Evolutionary conservation across 2,113 vertebrate genomes (phyloP).

Genomic region (Phaetusa simplex): DNA sequence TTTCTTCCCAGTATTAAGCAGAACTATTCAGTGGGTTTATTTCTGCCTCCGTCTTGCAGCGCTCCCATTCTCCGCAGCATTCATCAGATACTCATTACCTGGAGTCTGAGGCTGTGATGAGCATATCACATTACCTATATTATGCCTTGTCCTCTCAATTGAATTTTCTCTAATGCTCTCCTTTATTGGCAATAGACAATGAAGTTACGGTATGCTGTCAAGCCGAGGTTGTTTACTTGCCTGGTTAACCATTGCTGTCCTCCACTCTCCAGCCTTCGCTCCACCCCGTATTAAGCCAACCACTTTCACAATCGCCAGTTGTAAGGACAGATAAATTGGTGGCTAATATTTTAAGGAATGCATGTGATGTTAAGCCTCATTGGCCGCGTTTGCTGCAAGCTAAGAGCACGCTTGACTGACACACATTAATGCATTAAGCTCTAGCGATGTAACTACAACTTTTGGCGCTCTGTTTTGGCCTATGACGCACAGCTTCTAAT

Average conservation of each 20-base stretch:
- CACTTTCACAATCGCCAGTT: background rate
- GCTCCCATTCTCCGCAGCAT: background rate
- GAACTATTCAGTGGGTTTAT: background rate
- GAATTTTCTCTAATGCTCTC: slow-evolving; percentile 39
- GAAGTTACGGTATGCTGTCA: slow-evolving; percentile 61
- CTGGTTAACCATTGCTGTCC: background rate
- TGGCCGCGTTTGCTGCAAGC: background rate
- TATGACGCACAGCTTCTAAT: background rate
- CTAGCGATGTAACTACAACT: background rate
- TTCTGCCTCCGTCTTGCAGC: background rate
- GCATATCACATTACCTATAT: slow-evolving; percentile 8
- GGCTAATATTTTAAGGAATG: background rate
- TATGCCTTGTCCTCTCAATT: slow-evolving; percentile 27
- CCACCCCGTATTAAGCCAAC: background rate
- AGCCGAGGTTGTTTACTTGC: slow-evolving; percentile 36
- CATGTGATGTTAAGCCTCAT: background rate
- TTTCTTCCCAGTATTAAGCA: background rate
- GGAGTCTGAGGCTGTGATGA: slow-evolving; percentile 21
- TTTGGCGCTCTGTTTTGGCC: background rate
- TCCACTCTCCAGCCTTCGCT: background rate
- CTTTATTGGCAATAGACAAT: slow-evolving; percentile 51
- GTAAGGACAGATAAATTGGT: background rate
- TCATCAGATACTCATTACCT: slow-evolving; percentile 23
- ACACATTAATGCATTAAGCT: background rate
- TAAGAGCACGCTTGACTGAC: background rate